Conservation (phyloP, 2,888 invertebrate species). For the Cyclophora albipunctata region DNA sequence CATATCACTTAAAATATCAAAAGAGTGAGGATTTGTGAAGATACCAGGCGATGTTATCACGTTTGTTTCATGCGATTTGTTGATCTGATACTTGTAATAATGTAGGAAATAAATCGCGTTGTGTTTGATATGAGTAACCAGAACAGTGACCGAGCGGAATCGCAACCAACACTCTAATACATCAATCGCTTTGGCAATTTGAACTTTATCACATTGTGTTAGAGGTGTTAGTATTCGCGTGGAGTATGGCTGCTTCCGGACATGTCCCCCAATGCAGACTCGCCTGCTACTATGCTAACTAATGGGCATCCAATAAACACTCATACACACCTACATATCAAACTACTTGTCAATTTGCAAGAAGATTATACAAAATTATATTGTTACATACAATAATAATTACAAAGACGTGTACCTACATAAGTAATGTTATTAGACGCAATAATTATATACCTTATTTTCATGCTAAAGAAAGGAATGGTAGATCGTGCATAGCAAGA, state of each 20-base stretch:
- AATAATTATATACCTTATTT: no score
- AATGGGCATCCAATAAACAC: slow-evolving; percentile 22
- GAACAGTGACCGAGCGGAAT: slow-evolving; percentile 69
- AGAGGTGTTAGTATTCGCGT: slow-evolving; percentile 10
- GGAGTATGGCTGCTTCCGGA: slow-evolving; percentile 56
- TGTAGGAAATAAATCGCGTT: slow-evolving; percentile 21
- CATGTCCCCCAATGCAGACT: slow-evolving; percentile 55
- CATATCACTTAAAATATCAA: no score
- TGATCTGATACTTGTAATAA: not conserved
- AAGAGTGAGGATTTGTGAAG: no score
- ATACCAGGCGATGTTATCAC: no score
- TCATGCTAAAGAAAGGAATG: no score
- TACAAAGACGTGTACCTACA: no score
- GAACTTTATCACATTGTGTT: slow-evolving; percentile 10
- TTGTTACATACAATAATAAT: no score
- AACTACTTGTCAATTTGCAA: no score
- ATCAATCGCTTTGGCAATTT: slow-evolving; percentile 1
- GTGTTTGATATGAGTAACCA: slow-evolving; percentile 45
- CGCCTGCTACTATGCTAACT: slow-evolving; percentile 27
- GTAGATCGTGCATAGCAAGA: no score
- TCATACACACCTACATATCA: not conserved
- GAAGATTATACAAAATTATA: not conserved
- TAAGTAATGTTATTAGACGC: no score
- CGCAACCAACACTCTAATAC: slow-evolving; percentile 55
- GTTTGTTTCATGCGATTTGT: no score